A percentile compares a stretch with the other conserved stretches of the same genome.
Evolutionary conservation across 2,113 vertebrate genomes (phyloP).

Genomic region (Lophura nycthemera): DNA sequence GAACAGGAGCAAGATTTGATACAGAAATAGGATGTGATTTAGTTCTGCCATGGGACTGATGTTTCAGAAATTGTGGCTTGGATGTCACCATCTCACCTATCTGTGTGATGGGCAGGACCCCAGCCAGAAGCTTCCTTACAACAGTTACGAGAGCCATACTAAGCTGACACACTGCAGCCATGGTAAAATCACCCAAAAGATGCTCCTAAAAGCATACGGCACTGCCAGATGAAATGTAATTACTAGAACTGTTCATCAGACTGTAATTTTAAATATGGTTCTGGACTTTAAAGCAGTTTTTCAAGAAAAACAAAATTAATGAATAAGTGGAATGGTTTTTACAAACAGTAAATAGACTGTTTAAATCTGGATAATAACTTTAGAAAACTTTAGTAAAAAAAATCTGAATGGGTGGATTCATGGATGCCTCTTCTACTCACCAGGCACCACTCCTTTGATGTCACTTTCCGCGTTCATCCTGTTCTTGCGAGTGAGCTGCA

Average conservation of each 20-base stretch:
- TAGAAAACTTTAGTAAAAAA: not conserved
- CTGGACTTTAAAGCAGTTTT: not conserved
- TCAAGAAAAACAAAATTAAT: not conserved
- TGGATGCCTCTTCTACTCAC: slow-evolving; percentile 73
- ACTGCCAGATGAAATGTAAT: not conserved
- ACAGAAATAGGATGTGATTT: not conserved
- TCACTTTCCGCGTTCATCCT: slow-evolving; percentile 83
- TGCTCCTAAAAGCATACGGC: not conserved
- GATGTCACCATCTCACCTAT: not conserved
- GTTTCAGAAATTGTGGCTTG: not conserved
- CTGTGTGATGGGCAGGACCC: not conserved
- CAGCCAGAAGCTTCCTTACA: not conserved
- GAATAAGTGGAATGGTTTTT: not conserved
- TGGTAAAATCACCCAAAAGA: slow-evolving; percentile 1
- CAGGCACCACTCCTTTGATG: slow-evolving; percentile 87
- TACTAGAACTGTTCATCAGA: slow-evolving; percentile 7
- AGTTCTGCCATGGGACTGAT: not conserved
- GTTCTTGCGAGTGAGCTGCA: slow-evolving; percentile 88
- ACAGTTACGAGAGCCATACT: not conserved
- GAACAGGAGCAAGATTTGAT: not conserved
- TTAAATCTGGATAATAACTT: not conserved
- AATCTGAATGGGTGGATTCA: not conserved
- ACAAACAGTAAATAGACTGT: not conserved
- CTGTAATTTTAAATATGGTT: not conserved
- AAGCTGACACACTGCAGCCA: not conserved